Conservation (phyloP, 2,888 invertebrate genomes). For the Deroplatys truncata region DNA sequence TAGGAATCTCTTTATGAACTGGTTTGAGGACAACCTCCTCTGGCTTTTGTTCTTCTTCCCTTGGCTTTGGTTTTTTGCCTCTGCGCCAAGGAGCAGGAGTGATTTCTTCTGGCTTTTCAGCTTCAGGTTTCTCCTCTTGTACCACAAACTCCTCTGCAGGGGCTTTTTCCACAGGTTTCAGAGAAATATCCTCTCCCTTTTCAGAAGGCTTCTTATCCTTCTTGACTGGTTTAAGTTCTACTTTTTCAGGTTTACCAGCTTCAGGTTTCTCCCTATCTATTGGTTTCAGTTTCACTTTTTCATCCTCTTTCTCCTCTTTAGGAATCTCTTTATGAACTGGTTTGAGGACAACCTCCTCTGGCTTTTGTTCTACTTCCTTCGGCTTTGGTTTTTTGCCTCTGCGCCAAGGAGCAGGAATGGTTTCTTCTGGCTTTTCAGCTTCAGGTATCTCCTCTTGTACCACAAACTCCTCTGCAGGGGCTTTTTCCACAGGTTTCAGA, state of each 20-base stretch:
- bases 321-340: neutral
- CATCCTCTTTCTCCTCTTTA: conserved; percentile 33
- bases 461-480: neutral
- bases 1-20: neutral
- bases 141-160: conserved; percentile 27
- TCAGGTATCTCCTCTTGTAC: conserved; percentile 14
- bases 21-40: conserved; percentile 32
- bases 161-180: conserved; percentile 30
- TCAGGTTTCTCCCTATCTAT: conserved; percentile 12
- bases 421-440: conserved; percentile 26
- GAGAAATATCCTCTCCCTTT: conserved; percentile 29
- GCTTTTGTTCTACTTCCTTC: conserved; percentile 16
- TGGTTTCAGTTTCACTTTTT: conserved; percentile 38
- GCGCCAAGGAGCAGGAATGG: conserved; percentile 33
- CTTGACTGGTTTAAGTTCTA: conserved; percentile 18
- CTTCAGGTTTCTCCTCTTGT: conserved; percentile 32
- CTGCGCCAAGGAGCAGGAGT: conserved; percentile 28
- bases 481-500: conserved; percentile 30
- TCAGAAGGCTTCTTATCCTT: conserved; percentile 11
- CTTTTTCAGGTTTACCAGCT: conserved; percentile 9
- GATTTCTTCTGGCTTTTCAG: conserved; percentile 7
- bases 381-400: conserved; percentile 22
- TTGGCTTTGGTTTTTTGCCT: conserved; percentile 14
- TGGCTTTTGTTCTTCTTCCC: conserved; percentile 34
- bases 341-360: conserved; percentile 29